Evolutionary conservation across 2,888 invertebrate species (phyloP).

Genomic region (Elegia similella): DNA sequence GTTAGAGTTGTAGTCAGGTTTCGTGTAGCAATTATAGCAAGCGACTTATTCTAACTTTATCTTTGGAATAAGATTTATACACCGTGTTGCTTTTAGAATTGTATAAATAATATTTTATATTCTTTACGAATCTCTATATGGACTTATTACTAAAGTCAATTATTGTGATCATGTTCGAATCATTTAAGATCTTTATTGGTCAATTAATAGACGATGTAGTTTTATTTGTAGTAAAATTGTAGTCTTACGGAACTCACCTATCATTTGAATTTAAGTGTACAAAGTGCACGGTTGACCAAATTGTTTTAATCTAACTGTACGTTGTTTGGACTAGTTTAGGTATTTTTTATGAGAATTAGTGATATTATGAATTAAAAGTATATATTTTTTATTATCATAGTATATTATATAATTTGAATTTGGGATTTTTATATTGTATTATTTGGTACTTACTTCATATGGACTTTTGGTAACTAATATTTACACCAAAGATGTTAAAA

Average conservation of each 20-base stretch:
- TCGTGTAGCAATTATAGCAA: too few species aligned
- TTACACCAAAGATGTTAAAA: conserved; percentile 18
- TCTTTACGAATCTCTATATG: conserved; percentile 4
- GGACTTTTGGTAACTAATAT: conserved; percentile 4
- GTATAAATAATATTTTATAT: background rate
- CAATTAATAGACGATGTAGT: conserved; percentile 19
- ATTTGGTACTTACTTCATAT: conserved; percentile 22
- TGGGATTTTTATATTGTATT: conserved; percentile 31
- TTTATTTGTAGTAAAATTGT: conserved; percentile 5
- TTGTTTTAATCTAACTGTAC: conserved; percentile 25
- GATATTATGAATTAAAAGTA: conserved; percentile 67
- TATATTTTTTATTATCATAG: conserved; percentile 35
- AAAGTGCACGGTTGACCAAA: conserved; percentile 37
- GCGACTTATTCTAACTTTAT: too few species aligned
- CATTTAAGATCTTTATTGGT: background rate
- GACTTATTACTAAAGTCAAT: background rate
- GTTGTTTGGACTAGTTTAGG: conserved; percentile 42
- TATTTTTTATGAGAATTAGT: conserved; percentile 53
- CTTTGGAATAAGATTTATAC: background rate
- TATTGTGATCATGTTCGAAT: background rate
- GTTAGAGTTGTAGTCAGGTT: too few species aligned
- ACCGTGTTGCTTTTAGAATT: background rate
- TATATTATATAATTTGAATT: conserved; percentile 36
- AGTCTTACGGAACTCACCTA: conserved; percentile 50
- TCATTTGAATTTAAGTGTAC: conserved; percentile 30